Base-by-base conservation (phyloP, 2,888 invertebrate genomes). In the Stenodera caucasica region DNA sequence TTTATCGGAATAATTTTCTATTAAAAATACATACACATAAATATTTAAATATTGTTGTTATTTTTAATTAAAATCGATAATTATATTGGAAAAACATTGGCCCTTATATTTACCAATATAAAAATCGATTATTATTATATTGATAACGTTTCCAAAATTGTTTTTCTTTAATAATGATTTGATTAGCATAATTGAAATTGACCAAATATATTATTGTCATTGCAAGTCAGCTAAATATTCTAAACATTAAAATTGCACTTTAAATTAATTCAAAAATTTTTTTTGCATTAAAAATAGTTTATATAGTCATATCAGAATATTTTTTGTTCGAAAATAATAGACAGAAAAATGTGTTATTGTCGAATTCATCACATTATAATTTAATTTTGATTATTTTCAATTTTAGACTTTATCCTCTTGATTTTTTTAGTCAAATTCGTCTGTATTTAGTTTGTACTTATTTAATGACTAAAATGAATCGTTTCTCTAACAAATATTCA, bases 41-140 rank as follows among this genome's bases (percentile, higher is more conserved):
- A 59, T 62, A 57, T 37, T 57, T 53, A 21, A 11, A 21, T 54
- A 53, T 52, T 58, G 33, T 52, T 18, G 11, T 33, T 32, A 33
- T 29, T 45, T 23, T 32, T 30, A 30, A 53, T 37, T 21, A 35
- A 21, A 23, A 35, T 30, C 15, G 53, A 67, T 67, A 71, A 72
- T 71, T 70, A 74, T 73, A 75, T 70, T 72, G 74, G 72, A 67
- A 71, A 77, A 73, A 67, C 67, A 70, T 73, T 76, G 77, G 77
- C 77, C 78, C 77, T 75, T 67, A 71, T 71, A 73, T 71, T 73
- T 72, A 67, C 72, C 72, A 74, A 72, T 73, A 74, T 68, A 75
- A 74, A 76, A 73, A 74, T 71, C 54, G 15, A 33, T 32, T 51
- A 58, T 60, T 59, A 15, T 58, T 14, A 40, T 56, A 54, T 64